A percentile compares a stretch with the other conserved stretches of the same genome.
Conservation (phyloP, 1,140 invertebrate species). For the Psix sp. region DNA sequence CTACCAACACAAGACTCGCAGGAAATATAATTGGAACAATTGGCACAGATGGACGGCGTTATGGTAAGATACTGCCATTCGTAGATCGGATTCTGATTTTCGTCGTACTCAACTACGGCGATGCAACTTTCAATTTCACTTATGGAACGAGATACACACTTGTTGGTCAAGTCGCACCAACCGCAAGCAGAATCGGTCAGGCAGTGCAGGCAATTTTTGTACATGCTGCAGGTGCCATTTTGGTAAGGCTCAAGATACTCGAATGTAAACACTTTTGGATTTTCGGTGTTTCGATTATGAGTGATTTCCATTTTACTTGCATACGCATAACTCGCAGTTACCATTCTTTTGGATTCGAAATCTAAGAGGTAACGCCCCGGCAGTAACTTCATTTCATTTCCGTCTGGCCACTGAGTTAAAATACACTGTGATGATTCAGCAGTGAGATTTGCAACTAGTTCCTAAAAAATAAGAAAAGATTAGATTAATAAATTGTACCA, state of each 20-base stretch:
- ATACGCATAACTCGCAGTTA: slow-evolving; percentile 77
- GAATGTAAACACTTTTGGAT: slow-evolving; percentile 88
- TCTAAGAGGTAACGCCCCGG: slow-evolving; percentile 83
- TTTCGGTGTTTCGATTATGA: slow-evolving; percentile 84
- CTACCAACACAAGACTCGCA: slow-evolving; percentile 86
- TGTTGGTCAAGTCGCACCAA: slow-evolving; percentile 88
- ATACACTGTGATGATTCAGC: slow-evolving; percentile 82
- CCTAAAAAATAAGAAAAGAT: slow-evolving; percentile 58
- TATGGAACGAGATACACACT: slow-evolving; percentile 77
- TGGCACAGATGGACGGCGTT: slow-evolving; percentile 87
- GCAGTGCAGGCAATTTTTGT: slow-evolving; percentile 91
- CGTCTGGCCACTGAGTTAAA: slow-evolving; percentile 78
- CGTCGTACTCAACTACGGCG: slow-evolving; percentile 67
- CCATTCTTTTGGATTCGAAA: slow-evolving; percentile 81
- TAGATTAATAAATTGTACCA: not conserved
- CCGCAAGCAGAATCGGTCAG: slow-evolving; percentile 92
- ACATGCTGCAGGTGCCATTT: slow-evolving; percentile 86
- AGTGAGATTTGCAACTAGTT: slow-evolving; percentile 82
- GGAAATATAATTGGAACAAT: slow-evolving; percentile 92
- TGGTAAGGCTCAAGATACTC: slow-evolving; percentile 92
- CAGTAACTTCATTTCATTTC: slow-evolving; percentile 76
- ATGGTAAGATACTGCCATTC: slow-evolving; percentile 89
- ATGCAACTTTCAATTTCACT: slow-evolving; percentile 82
- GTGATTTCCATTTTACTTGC: slow-evolving; percentile 88
- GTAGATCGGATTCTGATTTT: slow-evolving; percentile 65